These are phyloP conservation scores for Sylvilagus floridanus DNA, from an alignment of 2,797 vertebrate species.

Conservation along the genomic window DNA sequence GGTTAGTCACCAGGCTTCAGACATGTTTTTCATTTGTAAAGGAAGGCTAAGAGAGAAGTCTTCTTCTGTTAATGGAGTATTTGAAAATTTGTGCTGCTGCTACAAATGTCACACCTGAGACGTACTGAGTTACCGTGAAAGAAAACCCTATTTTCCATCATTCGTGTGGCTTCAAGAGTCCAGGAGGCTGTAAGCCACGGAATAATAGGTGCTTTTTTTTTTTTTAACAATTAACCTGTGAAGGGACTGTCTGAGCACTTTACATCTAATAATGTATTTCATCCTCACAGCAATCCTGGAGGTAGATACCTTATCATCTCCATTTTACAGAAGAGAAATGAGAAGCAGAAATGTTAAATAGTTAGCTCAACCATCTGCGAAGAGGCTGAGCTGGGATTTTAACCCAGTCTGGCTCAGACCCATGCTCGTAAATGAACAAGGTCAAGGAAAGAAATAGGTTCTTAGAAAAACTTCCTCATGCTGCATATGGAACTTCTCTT, in stretches of 20 bases:
- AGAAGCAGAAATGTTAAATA: not conserved
- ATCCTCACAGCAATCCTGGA: constrained; percentile 9
- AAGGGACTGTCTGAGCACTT: not conserved
- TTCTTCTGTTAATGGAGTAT: constrained; percentile 8
- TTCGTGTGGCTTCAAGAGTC: not conserved
- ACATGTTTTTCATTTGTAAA: not conserved
- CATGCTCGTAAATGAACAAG: not conserved
- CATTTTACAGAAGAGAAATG: not conserved
- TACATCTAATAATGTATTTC: constrained; percentile 6
- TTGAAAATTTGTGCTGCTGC: not conserved
- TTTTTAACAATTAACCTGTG: not conserved
- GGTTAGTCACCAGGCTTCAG: not conserved
- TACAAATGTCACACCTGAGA: not conserved
- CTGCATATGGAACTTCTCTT: not conserved
- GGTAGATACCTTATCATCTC: not conserved
- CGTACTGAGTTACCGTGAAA: not conserved
- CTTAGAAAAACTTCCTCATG: not conserved
- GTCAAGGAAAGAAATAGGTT: not conserved
- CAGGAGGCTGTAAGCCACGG: not conserved
- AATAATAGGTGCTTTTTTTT: not conserved
- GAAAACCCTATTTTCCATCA: not conserved
- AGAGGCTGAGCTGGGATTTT: not conserved
- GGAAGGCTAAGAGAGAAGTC: not conserved
- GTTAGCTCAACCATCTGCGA: not conserved
- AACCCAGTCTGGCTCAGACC: not conserved